A percentile compares a stretch with the other conserved stretches of the same genome.
Conservation (phyloP, 37 sponge, comb jelly and placozoan species). For the Halichondria panicea region DNA sequence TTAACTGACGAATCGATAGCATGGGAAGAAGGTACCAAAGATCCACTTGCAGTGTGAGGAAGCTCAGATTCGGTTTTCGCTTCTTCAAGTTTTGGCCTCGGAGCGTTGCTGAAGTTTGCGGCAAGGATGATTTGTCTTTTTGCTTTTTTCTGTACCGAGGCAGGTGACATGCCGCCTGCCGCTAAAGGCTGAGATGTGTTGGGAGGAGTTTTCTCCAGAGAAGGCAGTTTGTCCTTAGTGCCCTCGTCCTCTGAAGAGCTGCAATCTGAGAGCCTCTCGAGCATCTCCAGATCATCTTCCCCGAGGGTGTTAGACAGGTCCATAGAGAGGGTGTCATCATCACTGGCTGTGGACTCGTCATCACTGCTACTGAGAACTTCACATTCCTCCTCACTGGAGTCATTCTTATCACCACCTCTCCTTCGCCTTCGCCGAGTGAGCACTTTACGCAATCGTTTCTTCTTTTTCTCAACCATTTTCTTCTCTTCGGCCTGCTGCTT, state of each 20-base stretch:
- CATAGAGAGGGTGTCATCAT: constrained; percentile 25
- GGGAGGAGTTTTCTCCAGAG: neutral
- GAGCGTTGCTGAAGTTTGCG: constrained; percentile 29
- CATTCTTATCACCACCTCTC: too few species aligned
- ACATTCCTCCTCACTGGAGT: constrained; percentile 28
- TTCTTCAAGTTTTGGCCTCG: neutral
- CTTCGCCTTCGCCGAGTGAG: constrained; percentile 27
- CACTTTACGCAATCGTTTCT: neutral
- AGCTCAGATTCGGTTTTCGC: neutral
- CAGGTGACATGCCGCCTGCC: neutral
- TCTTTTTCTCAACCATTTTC: constrained; percentile 8
- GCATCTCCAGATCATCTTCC: constrained; percentile 39
- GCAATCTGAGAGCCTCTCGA: constrained; percentile 52
- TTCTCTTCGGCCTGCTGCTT: neutral
- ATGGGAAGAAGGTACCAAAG: neutral
- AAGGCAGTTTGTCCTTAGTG: neutral
- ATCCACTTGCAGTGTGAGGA: neutral
- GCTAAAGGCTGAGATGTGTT: neutral
- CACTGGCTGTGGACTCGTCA: constrained; percentile 1
- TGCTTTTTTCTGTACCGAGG: neutral
- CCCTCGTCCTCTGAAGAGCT: constrained; percentile 37
- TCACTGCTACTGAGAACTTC: constrained; percentile 12
- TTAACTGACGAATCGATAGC: neutral
- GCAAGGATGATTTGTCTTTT: constrained; percentile 34
- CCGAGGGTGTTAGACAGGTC: constrained; percentile 20